Conservation (phyloP, 2,797 vertebrate species). For the Lutjanus argentimaculatus region DNA sequence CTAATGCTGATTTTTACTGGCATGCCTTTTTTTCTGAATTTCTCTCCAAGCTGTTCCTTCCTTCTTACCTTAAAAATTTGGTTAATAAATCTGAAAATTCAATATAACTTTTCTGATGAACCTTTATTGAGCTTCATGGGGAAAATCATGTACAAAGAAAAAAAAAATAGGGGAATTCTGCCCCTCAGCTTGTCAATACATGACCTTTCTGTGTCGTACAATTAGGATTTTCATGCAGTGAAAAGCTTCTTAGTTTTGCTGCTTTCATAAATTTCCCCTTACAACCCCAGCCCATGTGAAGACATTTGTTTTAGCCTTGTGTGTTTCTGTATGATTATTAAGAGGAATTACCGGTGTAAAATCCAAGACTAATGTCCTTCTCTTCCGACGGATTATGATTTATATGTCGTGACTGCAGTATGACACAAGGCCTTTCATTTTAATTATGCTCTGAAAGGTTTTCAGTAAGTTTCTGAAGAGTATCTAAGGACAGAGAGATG, state of each 20-base stretch:
- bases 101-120: background rate
- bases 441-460: background rate
- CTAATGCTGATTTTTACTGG: background rate
- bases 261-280: conserved; percentile 26
- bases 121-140: background rate
- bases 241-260: conserved; percentile 30
- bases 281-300: conserved; percentile 38
- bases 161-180: background rate
- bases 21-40: background rate
- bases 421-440: conserved; percentile 16
- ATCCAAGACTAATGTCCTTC: conserved; percentile 36
- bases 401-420: background rate
- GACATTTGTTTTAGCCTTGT: conserved; percentile 17
- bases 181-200: conserved; percentile 10
- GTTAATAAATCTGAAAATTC: background rate
- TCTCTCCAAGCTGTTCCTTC: background rate
- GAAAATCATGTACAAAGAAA: background rate
- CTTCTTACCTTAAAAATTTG: background rate
- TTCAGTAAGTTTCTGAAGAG: conserved; percentile 14
- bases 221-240: conserved; percentile 16
- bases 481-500: background rate
- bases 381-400: conserved; percentile 16
- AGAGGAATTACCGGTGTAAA: conserved; percentile 39
- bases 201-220: conserved; percentile 19
- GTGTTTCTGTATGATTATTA: conserved; percentile 25